Evolutionary conservation across 1,140 invertebrate genomes (phyloP).

Genomic region (Penaeus chinensis): DNA sequence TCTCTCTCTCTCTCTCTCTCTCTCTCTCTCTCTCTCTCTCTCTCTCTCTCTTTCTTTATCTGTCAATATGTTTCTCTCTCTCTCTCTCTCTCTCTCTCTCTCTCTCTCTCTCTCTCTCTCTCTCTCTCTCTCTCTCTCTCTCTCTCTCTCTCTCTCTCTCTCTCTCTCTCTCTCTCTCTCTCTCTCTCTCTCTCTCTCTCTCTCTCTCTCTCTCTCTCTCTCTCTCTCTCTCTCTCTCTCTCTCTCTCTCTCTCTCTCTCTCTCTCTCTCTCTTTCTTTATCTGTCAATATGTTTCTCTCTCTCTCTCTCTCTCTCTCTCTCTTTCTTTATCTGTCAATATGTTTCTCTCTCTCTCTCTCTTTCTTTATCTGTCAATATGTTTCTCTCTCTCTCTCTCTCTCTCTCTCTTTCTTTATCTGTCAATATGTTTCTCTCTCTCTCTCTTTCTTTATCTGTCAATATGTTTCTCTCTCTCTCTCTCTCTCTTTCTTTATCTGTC

Average conservation of each 20-base stretch:
- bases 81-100: neutral
- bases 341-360: constrained; percentile 2
- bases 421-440: neutral
- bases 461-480: no score
- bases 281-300: no score
- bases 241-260: neutral
- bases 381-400: neutral
- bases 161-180: neutral
- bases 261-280: no score
- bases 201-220: neutral
- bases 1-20: neutral
- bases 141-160: no score
- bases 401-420: neutral
- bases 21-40: neutral
- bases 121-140: no score
- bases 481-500: no score
- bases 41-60: no score
- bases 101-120: no score
- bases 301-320: no score
- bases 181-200: neutral
- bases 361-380: neutral
- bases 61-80: neutral
- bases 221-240: neutral
- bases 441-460: no score
- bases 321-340: no score